Evolutionary conservation across 2,888 invertebrate species (phyloP), one percentile per base, ranked within the genome.

Genomic region (Plagiodera versicolora): DNA sequence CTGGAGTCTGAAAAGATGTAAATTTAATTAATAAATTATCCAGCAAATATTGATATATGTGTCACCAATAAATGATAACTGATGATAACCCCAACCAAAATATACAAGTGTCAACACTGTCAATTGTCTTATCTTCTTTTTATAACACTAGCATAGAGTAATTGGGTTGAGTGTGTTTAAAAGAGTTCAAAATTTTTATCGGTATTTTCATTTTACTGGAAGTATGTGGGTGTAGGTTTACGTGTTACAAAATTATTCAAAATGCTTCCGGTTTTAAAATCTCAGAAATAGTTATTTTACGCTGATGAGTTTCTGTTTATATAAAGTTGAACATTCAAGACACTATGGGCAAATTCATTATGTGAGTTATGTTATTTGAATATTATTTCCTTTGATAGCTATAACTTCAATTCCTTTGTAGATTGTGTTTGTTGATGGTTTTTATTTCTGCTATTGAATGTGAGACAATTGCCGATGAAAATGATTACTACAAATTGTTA

Each of bases 401-500:
- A 32, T 11, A 10, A 11, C 5, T 10, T 28, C 4, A 19, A n/a
- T 16, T 47, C n/a, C 18, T 16, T 61, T 61, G 24, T 20, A 61
- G 61, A 46, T 45, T 8, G 18, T 11, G 53, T n/a, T 11, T 45
- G 19, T 10, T 56, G 11, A 32, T 19, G 28, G 16, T 46, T 20
- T n/a, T 56, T 6, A 19, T 62, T 46, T 24, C 55, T 2, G 47
- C 30, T 6, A 49, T 48, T 10, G 46, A 46, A 28, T 45, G 4
- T 39, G 47, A 52, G 39, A n/a, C 48, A 32, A 16, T 20, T 18
- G 51, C 62, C 5, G 35, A 62, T 39, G 56, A 62, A 52, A 53
- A 18, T 54, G 78, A 78, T 70, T 77, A 76, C 62, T 79, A 78
- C 61, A 74, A 78, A 61, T 69, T 79, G 30, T 66, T 80, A 44